Conservation (phyloP, 2,113 vertebrate genomes). For the Ciconia maguari region DNA sequence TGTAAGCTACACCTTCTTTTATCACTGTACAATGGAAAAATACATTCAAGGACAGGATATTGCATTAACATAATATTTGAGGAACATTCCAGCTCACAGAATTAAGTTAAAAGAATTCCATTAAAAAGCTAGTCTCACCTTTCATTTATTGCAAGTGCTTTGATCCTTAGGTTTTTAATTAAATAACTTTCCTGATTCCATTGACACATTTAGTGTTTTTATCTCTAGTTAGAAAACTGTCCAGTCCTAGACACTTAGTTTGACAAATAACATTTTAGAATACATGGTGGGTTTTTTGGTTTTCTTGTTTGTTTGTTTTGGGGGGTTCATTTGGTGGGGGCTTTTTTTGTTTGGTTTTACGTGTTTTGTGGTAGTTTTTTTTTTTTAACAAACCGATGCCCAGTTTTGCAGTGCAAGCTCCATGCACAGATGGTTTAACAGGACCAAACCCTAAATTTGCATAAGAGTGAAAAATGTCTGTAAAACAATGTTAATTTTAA, state of each 20-base stretch:
- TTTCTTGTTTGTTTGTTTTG: not conserved
- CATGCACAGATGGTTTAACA: not conserved
- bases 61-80: slow-evolving; percentile 2
- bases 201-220: not conserved
- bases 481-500: slow-evolving; percentile 25
- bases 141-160: not conserved
- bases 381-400: not conserved
- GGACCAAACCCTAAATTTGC: not conserved
- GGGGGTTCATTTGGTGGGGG: not conserved
- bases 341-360: not conserved
- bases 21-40: not conserved
- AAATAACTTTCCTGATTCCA: not conserved
- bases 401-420: not conserved
- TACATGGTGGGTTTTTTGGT: not conserved
- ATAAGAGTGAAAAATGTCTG: not conserved
- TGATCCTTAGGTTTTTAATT: not conserved
- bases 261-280: not conserved
- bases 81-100: not conserved
- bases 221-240: not conserved
- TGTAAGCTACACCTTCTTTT: not conserved
- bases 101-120: not conserved
- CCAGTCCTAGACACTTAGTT: not conserved
- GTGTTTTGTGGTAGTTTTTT: not conserved
- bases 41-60: not conserved
- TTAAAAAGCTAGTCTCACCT: not conserved